phyloP scores from a whole-genome alignment of 2,888 invertebrate species.

The Hoplodrina blanda region DNA sequence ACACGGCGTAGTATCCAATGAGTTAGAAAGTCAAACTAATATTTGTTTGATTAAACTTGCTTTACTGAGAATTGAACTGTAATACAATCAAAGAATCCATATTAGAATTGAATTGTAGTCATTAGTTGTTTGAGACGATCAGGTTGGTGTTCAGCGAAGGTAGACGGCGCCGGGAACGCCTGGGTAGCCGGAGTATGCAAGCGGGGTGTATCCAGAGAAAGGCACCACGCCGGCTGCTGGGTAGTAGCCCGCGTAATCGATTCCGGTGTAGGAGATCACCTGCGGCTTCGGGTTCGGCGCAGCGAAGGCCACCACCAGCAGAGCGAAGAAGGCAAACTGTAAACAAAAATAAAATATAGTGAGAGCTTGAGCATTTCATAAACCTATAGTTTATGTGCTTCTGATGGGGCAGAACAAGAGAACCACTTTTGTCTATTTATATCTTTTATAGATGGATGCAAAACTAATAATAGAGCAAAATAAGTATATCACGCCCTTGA shows the following conservation, averaged over 20 bases:
- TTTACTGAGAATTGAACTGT: constrained; percentile 17
- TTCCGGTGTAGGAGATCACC: constrained; percentile 71
- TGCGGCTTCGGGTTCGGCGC: constrained; percentile 82
- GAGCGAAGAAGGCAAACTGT: constrained; percentile 87
- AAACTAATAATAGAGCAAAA: neutral
- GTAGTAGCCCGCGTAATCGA: constrained; percentile 75
- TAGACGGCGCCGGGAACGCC: constrained; percentile 67
- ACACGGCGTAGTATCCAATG: neutral
- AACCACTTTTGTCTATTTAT: neutral
- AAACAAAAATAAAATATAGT: constrained; percentile 50
- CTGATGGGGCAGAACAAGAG: neutral
- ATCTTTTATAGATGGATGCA: too few species aligned
- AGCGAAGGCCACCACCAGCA: constrained; percentile 88
- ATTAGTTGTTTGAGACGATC: constrained; percentile 2
- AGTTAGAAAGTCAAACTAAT: constrained; percentile 41
- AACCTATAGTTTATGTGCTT: neutral
- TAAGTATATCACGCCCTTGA: neutral
- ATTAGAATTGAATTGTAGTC: constrained; percentile 12
- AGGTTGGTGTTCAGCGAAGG: constrained; percentile 65
- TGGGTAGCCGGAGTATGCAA: constrained; percentile 73
- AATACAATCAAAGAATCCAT: constrained; percentile 27
- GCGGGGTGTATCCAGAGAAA: constrained; percentile 74
- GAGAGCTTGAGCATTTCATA: neutral
- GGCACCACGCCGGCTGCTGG: constrained; percentile 70
- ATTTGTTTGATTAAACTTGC: constrained; percentile 25